A percentile compares a stretch with the other conserved stretches of the same genome.
phyloP scores from a whole-genome alignment of 2,113 vertebrate species.

The Sylvietta virens region DNA sequence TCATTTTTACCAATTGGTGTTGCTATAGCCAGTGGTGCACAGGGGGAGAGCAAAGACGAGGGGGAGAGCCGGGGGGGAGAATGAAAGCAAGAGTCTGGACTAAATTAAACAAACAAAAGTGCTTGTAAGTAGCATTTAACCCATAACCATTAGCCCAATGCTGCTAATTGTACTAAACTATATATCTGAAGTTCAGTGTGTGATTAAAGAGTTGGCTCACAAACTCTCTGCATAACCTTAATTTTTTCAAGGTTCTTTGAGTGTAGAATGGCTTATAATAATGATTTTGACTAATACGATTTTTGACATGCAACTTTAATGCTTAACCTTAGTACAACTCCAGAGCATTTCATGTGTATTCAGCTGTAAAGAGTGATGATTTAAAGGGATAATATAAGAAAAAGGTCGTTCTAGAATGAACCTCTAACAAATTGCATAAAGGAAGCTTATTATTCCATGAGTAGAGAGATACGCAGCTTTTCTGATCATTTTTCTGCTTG shows the following conservation, averaged over 20 bases:
- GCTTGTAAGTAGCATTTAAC: constrained; percentile 47
- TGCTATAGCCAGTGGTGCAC: constrained; percentile 75
- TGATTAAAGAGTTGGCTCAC: constrained; percentile 79
- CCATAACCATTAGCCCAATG: constrained; percentile 59
- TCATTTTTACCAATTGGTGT: constrained; percentile 80
- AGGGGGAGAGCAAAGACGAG: constrained; percentile 57
- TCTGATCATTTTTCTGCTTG: constrained; percentile 78
- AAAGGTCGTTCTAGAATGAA: constrained; percentile 84
- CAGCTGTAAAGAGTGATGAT: constrained; percentile 85
- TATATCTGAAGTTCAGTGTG: constrained; percentile 65
- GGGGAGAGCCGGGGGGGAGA: neutral
- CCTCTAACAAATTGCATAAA: constrained; percentile 84
- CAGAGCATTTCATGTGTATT: constrained; percentile 83
- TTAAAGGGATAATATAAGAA: constrained; percentile 86
- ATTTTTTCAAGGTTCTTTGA: constrained; percentile 86
- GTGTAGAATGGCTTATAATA: constrained; percentile 84
- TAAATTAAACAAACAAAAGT: constrained; percentile 71
- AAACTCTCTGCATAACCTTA: constrained; percentile 82
- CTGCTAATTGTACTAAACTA: constrained; percentile 73
- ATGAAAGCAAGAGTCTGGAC: constrained; percentile 61
- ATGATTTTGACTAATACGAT: constrained; percentile 86
- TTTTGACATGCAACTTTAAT: constrained; percentile 88
- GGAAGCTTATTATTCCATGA: constrained; percentile 79
- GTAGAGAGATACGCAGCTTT: constrained; percentile 72
- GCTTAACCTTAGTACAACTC: constrained; percentile 85